These are phyloP conservation scores for Hyperoplus lanceolatus DNA, from an alignment of 2,797 vertebrate species.

Conservation along the genomic window DNA sequence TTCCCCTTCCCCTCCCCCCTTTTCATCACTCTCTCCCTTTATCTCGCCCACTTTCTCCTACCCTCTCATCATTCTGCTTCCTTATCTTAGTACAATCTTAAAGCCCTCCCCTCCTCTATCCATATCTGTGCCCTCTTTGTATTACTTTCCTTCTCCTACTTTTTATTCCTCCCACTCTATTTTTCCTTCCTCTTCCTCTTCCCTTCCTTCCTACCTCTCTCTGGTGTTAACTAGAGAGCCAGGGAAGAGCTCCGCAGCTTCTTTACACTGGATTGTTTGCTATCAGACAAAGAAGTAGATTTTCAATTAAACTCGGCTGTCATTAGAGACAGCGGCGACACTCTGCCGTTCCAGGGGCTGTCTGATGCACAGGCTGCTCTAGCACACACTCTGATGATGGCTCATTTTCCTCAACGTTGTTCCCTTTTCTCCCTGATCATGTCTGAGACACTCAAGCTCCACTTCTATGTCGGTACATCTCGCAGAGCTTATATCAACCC, in stretches of 20 bases:
- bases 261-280: slow-evolving; percentile 69
- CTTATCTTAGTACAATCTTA: slow-evolving; percentile 75
- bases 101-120: slow-evolving; percentile 60
- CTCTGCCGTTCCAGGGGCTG: slow-evolving; percentile 48
- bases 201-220: slow-evolving; percentile 5
- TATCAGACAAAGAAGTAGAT: slow-evolving; percentile 73
- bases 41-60: slow-evolving; percentile 46
- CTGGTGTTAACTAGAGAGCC: slow-evolving; percentile 60
- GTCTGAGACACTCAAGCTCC: slow-evolving; percentile 46
- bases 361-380: slow-evolving; percentile 46
- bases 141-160: slow-evolving; percentile 58
- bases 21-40: slow-evolving; percentile 36
- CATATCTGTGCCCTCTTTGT: slow-evolving; percentile 67
- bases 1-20: slow-evolving; percentile 23
- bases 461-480: slow-evolving; percentile 14
- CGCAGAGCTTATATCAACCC: slow-evolving; percentile 1
- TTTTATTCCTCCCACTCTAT: slow-evolving; percentile 44
- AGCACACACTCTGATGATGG: slow-evolving; percentile 63
- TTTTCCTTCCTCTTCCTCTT: slow-evolving; percentile 18
- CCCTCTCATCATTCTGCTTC: slow-evolving; percentile 61
- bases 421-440: slow-evolving; percentile 32
- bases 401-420: slow-evolving; percentile 53
- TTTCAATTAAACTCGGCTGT: slow-evolving; percentile 79
- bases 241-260: slow-evolving; percentile 46
- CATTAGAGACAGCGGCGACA: slow-evolving; percentile 65